phyloP scores from a whole-genome alignment of 2,888 invertebrate species.

The Dicyrtoma fusca region DNA sequence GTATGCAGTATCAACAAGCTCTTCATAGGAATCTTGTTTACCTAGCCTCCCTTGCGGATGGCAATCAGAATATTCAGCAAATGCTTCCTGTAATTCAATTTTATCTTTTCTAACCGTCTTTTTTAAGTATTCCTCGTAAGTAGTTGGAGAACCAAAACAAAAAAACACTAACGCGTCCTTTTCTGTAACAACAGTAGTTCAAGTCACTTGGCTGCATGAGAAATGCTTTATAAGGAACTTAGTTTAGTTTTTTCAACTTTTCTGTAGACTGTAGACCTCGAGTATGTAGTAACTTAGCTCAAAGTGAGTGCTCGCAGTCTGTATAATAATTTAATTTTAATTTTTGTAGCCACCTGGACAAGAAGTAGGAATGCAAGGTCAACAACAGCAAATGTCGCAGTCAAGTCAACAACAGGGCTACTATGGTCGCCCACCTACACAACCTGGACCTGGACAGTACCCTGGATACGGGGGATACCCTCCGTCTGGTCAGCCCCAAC shows the following conservation, averaged over 20 bases:
- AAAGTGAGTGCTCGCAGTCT: too few relatives aligned
- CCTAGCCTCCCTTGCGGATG: constrained; percentile 94
- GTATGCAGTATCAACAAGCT: constrained; percentile 88
- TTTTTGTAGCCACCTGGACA: constrained; percentile 44
- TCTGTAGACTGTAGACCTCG: too few relatives aligned
- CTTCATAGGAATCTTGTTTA: constrained; percentile 95
- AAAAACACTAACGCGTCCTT: not conserved
- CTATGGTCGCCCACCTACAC: constrained; percentile 48
- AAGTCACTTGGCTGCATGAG: not conserved
- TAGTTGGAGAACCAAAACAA: too few relatives aligned
- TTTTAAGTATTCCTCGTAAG: not conserved
- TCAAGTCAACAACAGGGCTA: constrained; percentile 50
- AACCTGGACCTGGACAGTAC: constrained; percentile 43
- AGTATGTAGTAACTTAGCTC: too few relatives aligned
- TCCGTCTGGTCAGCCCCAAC: constrained; percentile 46
- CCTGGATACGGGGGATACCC: constrained; percentile 49
- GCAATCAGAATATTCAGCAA: constrained; percentile 87
- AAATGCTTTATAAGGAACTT: too few relatives aligned
- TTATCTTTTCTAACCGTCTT: constrained; percentile 2
- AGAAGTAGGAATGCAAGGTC: constrained; percentile 47
- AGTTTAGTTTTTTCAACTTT: too few relatives aligned
- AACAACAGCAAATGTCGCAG: constrained; percentile 49
- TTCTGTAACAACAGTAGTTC: not conserved
- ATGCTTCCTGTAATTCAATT: constrained; percentile 75
- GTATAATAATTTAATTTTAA: not conserved